These are phyloP conservation scores for Euura lappo DNA, from an alignment of 1,140 invertebrate genomes.

Conservation along the genomic window DNA sequence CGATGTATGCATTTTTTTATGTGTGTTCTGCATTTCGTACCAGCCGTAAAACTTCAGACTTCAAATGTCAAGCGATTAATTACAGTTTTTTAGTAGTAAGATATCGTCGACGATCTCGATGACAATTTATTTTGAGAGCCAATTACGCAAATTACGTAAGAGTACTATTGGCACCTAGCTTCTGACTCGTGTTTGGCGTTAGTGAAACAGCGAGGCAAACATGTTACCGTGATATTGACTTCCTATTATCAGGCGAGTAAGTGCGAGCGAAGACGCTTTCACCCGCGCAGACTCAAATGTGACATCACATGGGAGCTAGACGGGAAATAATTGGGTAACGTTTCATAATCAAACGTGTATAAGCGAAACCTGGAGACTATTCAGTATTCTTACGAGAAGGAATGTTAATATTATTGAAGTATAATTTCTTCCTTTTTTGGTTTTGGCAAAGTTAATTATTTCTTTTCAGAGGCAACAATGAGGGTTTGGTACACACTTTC, in stretches of 20 bases:
- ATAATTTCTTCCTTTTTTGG: too few relatives aligned
- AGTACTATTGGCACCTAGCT: background rate
- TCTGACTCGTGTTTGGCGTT: background rate
- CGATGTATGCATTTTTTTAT: too few relatives aligned
- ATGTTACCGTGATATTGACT: background rate
- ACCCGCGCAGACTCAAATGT: background rate
- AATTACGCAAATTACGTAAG: background rate
- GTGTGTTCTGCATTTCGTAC: too few relatives aligned
- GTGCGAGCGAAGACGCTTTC: background rate
- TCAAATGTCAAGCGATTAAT: too few relatives aligned
- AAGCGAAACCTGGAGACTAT: background rate
- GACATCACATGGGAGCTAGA: constrained; percentile 1
- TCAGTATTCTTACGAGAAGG: background rate
- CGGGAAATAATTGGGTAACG: background rate
- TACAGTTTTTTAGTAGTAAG: background rate
- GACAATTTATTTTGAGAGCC: background rate
- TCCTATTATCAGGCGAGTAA: background rate
- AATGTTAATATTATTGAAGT: background rate
- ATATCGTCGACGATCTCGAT: background rate
- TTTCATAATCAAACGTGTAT: constrained; percentile 1
- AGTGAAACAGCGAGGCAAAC: background rate
- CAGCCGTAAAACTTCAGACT: too few relatives aligned
- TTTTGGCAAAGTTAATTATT: too few relatives aligned
- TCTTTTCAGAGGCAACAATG: too few relatives aligned
- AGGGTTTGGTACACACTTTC: too few relatives aligned